A percentile compares a stretch with the other conserved stretches of the same genome.
Evolutionary conservation across 2,888 invertebrate species (phyloP).

Genomic region (Cremastinae sp.): DNA sequence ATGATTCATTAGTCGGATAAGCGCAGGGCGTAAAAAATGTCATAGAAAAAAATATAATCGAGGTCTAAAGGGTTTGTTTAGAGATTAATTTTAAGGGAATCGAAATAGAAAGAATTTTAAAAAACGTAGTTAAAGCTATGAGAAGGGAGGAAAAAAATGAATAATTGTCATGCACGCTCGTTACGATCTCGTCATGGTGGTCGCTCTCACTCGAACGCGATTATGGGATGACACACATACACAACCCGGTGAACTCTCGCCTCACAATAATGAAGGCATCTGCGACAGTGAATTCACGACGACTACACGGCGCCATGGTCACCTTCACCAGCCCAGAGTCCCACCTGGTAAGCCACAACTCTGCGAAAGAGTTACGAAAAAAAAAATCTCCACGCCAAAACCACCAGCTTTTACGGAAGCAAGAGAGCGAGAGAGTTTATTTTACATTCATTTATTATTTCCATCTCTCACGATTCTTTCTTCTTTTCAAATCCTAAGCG

Average conservation of each 20-base stretch:
- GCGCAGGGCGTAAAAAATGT: not conserved
- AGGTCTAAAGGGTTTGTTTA: constrained; percentile 4
- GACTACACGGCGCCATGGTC: constrained; percentile 80
- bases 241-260: constrained; percentile 65
- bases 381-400: constrained; percentile 45
- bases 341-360: constrained; percentile 81
- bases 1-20: constrained; percentile 17
- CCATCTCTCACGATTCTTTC: constrained; percentile 5
- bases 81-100: constrained; percentile 3
- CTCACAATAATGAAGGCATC: constrained; percentile 72
- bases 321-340: constrained; percentile 85
- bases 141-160: constrained; percentile 52
- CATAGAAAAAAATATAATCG: not conserved
- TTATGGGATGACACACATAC: constrained; percentile 65
- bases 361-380: constrained; percentile 49
- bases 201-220: constrained; percentile 61
- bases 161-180: constrained; percentile 63
- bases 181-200: constrained; percentile 59
- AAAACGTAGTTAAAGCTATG: not conserved
- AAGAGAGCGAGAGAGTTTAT: constrained; percentile 56
- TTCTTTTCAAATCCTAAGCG: not conserved
- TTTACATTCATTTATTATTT: constrained; percentile 27
- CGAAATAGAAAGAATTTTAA: constrained; percentile 23
- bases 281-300: constrained; percentile 75
- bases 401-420: constrained; percentile 65